phyloP scores from a whole-genome alignment of 2,888 invertebrate species.

The Epinotia demarniana region DNA sequence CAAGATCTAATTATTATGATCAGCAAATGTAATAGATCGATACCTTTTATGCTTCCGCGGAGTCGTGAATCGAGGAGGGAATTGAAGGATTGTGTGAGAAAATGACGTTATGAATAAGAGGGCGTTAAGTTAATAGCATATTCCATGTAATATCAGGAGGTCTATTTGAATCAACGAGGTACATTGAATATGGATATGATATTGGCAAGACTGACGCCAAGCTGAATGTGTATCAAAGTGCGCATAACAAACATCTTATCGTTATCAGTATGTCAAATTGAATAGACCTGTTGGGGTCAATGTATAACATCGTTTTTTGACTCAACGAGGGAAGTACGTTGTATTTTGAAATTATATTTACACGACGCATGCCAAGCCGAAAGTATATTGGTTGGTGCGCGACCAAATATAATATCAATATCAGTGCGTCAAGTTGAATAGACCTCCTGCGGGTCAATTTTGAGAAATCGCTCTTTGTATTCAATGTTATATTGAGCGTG shows the following conservation, averaged over 20 bases:
- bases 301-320: neutral
- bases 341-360: neutral
- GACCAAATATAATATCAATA: neutral
- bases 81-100: slow-evolving; percentile 40
- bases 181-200: neutral
- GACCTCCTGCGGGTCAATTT: neutral
- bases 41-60: slow-evolving; percentile 48
- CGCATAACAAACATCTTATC: neutral
- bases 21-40: slow-evolving; percentile 68
- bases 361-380: neutral
- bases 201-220: neutral
- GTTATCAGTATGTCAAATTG: neutral
- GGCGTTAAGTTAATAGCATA: neutral
- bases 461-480: neutral
- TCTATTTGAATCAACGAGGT: neutral
- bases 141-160: neutral
- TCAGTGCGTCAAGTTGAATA: neutral
- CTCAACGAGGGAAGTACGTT: neutral
- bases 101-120: slow-evolving; percentile 6
- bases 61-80: slow-evolving; percentile 33
- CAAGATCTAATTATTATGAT: slow-evolving; percentile 81
- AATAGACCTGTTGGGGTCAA: neutral
- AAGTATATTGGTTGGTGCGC: neutral
- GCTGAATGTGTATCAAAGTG: no score
- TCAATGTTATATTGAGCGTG: neutral